Conservation (phyloP, 2,797 vertebrate species). For the Hydrophis major region DNA sequence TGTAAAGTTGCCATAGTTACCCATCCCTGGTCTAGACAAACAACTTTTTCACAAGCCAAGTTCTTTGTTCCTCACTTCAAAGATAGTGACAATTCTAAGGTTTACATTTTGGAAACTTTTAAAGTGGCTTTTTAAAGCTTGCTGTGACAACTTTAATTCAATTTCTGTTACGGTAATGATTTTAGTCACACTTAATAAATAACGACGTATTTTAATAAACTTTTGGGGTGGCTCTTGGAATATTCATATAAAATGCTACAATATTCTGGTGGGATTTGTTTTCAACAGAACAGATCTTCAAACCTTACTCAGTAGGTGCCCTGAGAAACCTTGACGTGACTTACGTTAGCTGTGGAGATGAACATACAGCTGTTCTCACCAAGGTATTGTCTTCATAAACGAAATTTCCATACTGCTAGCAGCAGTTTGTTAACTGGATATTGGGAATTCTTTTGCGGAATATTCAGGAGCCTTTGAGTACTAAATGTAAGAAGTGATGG, state of each 20-base stretch:
- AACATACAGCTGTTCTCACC: slow-evolving; percentile 75
- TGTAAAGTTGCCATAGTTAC: background rate
- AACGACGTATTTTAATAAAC: background rate
- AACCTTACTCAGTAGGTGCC: slow-evolving; percentile 69
- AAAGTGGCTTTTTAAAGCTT: background rate
- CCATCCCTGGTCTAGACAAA: background rate
- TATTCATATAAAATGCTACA: background rate
- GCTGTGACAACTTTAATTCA: background rate
- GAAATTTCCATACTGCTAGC: background rate
- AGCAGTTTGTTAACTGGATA: background rate
- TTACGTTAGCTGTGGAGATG: slow-evolving; percentile 76
- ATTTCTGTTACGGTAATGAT: background rate
- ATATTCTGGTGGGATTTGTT: background rate
- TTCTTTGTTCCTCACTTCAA: background rate
- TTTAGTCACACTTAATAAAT: background rate
- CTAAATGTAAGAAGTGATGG: background rate
- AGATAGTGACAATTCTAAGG: background rate
- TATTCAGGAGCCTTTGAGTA: background rate
- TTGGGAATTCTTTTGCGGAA: background rate
- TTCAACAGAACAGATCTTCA: slow-evolving; percentile 70
- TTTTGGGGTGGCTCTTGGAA: background rate
- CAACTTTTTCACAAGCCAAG: background rate
- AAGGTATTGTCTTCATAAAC: slow-evolving; percentile 58
- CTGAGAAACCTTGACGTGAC: slow-evolving; percentile 67
- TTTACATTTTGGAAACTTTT: background rate